Evolutionary conservation across 2,797 vertebrate species (phyloP).

Genomic region (Huso huso): DNA sequence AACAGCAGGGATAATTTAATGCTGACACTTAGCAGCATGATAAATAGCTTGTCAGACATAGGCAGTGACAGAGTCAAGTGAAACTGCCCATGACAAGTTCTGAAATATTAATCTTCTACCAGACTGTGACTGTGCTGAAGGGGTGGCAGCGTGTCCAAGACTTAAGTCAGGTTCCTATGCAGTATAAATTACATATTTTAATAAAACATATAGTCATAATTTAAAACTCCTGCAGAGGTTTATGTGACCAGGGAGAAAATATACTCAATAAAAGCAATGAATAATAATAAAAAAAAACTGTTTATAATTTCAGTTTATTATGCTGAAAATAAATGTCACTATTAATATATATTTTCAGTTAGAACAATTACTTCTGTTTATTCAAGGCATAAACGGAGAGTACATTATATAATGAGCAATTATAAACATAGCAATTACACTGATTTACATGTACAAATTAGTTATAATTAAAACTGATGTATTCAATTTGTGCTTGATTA

Average conservation of each 20-base stretch:
- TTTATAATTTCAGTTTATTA: too few relatives aligned
- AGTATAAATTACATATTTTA: slow-evolving; percentile 18
- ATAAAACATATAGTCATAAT: slow-evolving; percentile 5
- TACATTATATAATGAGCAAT: slow-evolving; percentile 4
- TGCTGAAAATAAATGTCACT: too few relatives aligned
- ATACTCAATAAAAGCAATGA: neutral
- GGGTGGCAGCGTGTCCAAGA: slow-evolving; percentile 30
- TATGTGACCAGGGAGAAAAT: neutral
- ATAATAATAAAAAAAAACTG: too few relatives aligned
- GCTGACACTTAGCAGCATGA: slow-evolving; percentile 84
- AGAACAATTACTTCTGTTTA: too few relatives aligned
- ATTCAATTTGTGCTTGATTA: too few relatives aligned
- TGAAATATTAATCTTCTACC: slow-evolving; percentile 74
- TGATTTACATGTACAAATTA: too few relatives aligned
- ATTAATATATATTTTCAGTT: too few relatives aligned
- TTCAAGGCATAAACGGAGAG: too few relatives aligned
- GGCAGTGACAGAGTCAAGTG: slow-evolving; percentile 52
- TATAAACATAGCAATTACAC: slow-evolving; percentile 11
- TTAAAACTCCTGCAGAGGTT: too few relatives aligned
- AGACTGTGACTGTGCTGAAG: slow-evolving; percentile 42
- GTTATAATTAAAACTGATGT: too few relatives aligned
- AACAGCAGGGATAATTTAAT: slow-evolving; percentile 86
- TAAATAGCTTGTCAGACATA: slow-evolving; percentile 77
- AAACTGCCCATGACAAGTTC: slow-evolving; percentile 65
- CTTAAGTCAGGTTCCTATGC: slow-evolving; percentile 10